Conservation (phyloP, 2,797 vertebrate genomes). For the Sebastes glaucus region DNA sequence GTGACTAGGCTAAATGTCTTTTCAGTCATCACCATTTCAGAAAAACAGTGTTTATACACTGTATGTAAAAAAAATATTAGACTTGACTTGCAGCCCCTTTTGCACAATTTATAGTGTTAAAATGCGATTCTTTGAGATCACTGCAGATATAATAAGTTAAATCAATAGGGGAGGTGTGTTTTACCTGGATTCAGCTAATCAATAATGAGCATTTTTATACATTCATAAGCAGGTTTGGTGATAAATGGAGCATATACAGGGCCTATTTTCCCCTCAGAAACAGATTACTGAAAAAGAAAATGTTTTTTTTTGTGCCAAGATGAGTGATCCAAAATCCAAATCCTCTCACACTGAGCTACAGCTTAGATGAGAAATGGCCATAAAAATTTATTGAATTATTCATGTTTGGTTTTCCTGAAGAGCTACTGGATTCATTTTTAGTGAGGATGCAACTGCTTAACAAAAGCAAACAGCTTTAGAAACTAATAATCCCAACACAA, state of each 20-base stretch:
- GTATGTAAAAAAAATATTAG: conserved; percentile 3
- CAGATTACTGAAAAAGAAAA: background rate
- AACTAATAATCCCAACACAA: background rate
- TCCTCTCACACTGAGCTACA: background rate
- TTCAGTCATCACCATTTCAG: background rate
- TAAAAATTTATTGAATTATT: background rate
- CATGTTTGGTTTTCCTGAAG: background rate
- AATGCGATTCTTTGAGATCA: background rate
- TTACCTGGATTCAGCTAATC: background rate
- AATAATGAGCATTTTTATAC: background rate
- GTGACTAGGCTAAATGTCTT: background rate
- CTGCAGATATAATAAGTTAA: background rate
- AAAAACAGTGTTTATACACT: conserved; percentile 27
- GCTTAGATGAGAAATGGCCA: background rate
- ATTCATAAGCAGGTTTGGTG: background rate
- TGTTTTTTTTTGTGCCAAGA: background rate
- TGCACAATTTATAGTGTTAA: conserved; percentile 42
- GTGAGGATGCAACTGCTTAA: background rate
- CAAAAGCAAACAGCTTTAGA: background rate
- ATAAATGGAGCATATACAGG: background rate
- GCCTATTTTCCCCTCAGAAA: background rate
- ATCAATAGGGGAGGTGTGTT: background rate
- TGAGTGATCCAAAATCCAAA: background rate
- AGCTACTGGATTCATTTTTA: background rate
- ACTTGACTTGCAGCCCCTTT: conserved; percentile 51